phyloP scores from a whole-genome alignment of 2,888 invertebrate species.

The Melanostoma mellinum region DNA sequence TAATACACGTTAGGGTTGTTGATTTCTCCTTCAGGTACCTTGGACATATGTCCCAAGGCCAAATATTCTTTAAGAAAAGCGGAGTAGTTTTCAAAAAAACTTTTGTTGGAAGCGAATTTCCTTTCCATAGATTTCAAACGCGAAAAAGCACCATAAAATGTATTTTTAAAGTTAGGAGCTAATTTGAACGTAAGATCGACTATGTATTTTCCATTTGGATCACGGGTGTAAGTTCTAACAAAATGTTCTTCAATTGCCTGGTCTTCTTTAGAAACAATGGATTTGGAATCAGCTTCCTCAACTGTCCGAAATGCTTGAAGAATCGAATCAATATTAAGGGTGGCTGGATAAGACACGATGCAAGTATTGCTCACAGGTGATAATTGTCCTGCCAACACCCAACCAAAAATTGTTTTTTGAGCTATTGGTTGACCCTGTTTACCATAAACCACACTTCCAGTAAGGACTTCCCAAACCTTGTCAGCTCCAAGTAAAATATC shows the following conservation, averaged over 20 bases:
- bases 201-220: slow-evolving; percentile 19
- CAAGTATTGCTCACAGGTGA: too few relatives aligned
- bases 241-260: slow-evolving; percentile 31
- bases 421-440: slow-evolving; percentile 12
- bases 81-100: neutral
- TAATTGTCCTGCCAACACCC: slow-evolving; percentile 2
- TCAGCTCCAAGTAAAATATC: slow-evolving; percentile 35
- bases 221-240: slow-evolving; percentile 19
- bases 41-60: neutral
- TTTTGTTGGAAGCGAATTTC: neutral
- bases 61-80: neutral
- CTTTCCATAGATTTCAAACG: neutral
- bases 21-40: neutral
- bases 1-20: neutral
- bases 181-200: neutral
- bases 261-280: slow-evolving; percentile 30
- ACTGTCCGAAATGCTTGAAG: neutral
- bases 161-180: neutral
- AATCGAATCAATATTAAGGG: slow-evolving; percentile 16
- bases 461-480: slow-evolving; percentile 18
- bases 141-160: neutral
- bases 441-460: neutral
- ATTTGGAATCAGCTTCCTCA: slow-evolving; percentile 13
- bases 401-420: slow-evolving; percentile 9
- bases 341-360: slow-evolving; percentile 1